Percentiles rank a stretch among this genome's conserved stretches.
Evolutionary conservation across 2,797 vertebrate species (phyloP).

Genomic region (Myotis planiceps): DNA sequence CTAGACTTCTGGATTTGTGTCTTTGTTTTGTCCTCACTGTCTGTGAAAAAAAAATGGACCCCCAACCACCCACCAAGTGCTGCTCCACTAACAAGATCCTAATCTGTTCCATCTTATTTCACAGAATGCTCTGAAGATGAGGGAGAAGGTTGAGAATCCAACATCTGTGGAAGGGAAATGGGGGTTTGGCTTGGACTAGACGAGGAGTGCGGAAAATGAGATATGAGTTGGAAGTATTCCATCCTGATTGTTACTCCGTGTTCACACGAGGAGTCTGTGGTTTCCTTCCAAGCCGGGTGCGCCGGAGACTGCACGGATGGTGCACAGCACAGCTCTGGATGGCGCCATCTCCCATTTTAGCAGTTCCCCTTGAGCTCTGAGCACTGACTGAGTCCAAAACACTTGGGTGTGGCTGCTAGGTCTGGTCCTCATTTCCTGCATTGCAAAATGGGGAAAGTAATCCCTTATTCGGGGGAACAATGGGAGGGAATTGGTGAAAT

Average conservation of each 20-base stretch:
- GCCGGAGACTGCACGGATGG: not conserved
- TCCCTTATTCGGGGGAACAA: not conserved
- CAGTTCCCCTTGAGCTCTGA: not conserved
- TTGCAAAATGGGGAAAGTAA: not conserved
- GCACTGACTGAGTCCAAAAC: not conserved
- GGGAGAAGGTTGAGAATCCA: not conserved
- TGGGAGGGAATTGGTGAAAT: not conserved
- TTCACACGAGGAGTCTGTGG: not conserved
- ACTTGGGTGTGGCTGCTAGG: not conserved
- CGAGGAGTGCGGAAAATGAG: not conserved
- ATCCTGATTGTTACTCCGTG: accelerated
- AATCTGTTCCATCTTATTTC: not conserved
- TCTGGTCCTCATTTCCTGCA: not conserved
- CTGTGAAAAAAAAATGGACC: not conserved
- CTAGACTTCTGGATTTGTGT: not conserved
- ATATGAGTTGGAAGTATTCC: not conserved
- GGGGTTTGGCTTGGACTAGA: not conserved
- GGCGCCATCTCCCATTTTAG: not conserved
- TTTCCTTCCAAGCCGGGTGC: not conserved
- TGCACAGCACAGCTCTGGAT: not conserved
- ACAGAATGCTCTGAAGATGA: not conserved
- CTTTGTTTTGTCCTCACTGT: not conserved
- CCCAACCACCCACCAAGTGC: not conserved
- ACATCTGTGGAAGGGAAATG: not conserved
- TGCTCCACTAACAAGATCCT: not conserved